Conservation (phyloP, 2,888 invertebrate species). For the Nineta flava region DNA sequence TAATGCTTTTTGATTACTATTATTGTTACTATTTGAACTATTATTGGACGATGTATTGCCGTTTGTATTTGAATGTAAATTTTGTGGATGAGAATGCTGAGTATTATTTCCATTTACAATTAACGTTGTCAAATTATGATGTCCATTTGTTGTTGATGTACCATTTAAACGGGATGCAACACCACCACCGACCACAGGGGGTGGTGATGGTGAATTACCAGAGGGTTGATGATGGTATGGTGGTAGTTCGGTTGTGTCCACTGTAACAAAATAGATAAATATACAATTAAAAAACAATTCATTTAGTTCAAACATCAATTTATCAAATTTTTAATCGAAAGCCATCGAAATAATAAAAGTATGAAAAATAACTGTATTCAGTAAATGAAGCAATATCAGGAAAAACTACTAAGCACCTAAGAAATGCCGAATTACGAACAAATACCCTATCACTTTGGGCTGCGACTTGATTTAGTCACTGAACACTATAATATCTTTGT, state of each 20-base stretch:
- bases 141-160: background rate
- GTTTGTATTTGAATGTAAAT: conserved; percentile 1
- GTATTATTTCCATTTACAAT: background rate
- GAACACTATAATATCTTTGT: too few species aligned
- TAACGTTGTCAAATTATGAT: background rate
- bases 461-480: too few species aligned
- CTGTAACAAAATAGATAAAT: conserved; percentile 26
- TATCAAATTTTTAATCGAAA: too few species aligned
- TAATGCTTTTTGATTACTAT: conserved; percentile 27
- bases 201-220: conserved; percentile 18
- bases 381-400: too few species aligned
- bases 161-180: background rate
- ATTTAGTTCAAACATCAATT: too few species aligned
- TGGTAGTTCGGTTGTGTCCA: conserved; percentile 44
- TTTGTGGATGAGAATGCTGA: background rate
- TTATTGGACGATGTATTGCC: conserved; percentile 19
- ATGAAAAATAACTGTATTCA: too few species aligned
- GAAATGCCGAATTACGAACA: too few species aligned
- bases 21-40: conserved; percentile 11
- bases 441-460: too few species aligned
- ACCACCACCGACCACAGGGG: conserved; percentile 12
- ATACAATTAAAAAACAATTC: too few species aligned
- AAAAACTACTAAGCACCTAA: too few species aligned
- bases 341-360: too few species aligned
- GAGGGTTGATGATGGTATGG: conserved; percentile 15